Base-by-base conservation (phyloP, 2,113 vertebrate genomes). In the Lepisosteus osseus region DNA sequence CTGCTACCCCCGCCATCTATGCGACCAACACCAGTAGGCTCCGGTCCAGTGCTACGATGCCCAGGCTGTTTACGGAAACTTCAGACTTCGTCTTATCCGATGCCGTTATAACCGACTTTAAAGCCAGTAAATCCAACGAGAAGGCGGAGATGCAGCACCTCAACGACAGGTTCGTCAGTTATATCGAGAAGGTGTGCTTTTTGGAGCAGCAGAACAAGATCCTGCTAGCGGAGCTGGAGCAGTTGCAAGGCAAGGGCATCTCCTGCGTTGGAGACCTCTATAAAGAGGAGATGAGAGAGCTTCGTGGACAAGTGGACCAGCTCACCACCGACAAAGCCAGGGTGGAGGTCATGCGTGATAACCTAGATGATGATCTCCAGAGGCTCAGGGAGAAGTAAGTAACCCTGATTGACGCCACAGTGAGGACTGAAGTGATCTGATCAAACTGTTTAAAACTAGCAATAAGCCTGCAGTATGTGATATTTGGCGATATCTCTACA, bases 131-230 rank as follows among this genome's bases (percentile, higher is more conserved):
- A 82, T 94, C 95, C 83, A 96, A 92, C 69, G 95, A 98, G 87
- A 98, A 96, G 74, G 95, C 88, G 63, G 96, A 98, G 89, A 92
- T 97, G 93, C 95, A 96, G 85, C 94, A 96, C 71, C 93, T 99
- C 51, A 98, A 98, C 61, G 95, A 99, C 90, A 94, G 96, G 81
- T 98, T 99, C 85, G 96, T 93, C 80, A 97, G 81, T 88, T 99
- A 96, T 91, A 98, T 97, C 79, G 97, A 99, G 72, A 99, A 98
- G 85, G 96, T 99, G 75, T 95, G 95, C 8, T 94, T 95, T 80
- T 59, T 98, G 77, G 97, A 98, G 89, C 96, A 98, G 90, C 96
- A 97, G 88, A 99, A 99, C 86, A 97, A 97, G 91, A 95, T 96
- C 68, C 88, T 98, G 80, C 77, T 91, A 84, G 94, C 94, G 9